These are phyloP conservation scores for Mormyrus lacerda DNA, from an alignment of 2,113 vertebrate species.

Conservation along the genomic window DNA sequence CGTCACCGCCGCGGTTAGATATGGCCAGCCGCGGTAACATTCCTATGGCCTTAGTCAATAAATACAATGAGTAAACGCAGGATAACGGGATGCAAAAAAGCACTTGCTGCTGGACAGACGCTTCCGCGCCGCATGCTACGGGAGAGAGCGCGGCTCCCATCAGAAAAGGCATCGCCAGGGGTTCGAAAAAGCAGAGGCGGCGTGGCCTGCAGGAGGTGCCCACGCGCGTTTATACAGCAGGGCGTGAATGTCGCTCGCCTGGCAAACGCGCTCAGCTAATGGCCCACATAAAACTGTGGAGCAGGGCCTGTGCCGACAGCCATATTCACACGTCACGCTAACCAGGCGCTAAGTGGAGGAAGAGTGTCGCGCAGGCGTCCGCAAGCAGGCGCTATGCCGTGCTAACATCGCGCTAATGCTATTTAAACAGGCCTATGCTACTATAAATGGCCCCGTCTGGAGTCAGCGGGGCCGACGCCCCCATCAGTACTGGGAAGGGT, in stretches of 20 bases:
- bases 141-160: conserved; percentile 41
- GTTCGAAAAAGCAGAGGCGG: conserved; percentile 59
- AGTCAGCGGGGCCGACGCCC: neutral
- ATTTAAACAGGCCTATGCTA: conserved; percentile 26
- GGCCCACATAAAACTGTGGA: conserved; percentile 82
- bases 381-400: neutral
- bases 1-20: neutral
- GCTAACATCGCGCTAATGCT: conserved; percentile 38
- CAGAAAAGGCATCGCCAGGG: conserved; percentile 51
- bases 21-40: neutral
- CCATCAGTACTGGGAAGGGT: neutral
- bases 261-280: conserved; percentile 31
- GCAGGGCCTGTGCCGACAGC: conserved; percentile 28
- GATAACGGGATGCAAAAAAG: conserved; percentile 46
- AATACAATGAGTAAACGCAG: conserved; percentile 33
- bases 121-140: conserved; percentile 37
- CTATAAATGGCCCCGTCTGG: conserved; percentile 25
- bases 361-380: conserved; percentile 31
- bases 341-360: conserved; percentile 10
- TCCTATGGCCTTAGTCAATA: neutral
- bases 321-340: conserved; percentile 46
- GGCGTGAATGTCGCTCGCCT: conserved; percentile 40
- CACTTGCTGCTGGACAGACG: conserved; percentile 41
- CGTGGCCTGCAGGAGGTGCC: conserved; percentile 58
- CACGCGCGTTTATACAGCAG: conserved; percentile 46